Base-by-base conservation (phyloP, 2,113 vertebrate genomes). In the Pogona vitticeps region DNA sequence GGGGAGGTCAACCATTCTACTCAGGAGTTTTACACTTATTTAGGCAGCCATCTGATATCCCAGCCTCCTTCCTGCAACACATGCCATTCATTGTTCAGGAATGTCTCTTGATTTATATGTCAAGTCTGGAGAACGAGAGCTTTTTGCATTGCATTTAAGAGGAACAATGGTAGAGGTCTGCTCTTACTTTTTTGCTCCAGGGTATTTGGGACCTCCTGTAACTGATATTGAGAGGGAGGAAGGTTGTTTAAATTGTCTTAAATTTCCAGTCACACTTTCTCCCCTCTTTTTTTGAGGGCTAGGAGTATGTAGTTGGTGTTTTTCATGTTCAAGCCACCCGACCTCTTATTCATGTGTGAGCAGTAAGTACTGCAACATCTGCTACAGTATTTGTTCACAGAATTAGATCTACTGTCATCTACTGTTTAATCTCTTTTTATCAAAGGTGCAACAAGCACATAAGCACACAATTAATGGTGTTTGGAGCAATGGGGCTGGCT, bases 21-120 rank as follows among this genome's bases (percentile, higher is more conserved):
- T 65, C 40, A 26, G 42, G 12, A 76, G 42, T 38, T 42, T 80
- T 38, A 28, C 65, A 61, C 36, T 80, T 23, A 40, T 26, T 40
- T 20, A 38, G 59, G 21, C 36, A 65, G 46, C 46, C 46, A 63
- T 40, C 78, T 52, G 58, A 61, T 61, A 61, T 59, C 58, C 58
- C 23, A 80, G 40, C 58, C 36, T 14, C 40, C 78, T 63, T 80
- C 36, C 38, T 40, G 36, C 38, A 80, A 63, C 21, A 33, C 63
- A 21, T 79, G 59, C 3, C 36, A 40, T 6, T 80, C 59, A 28
- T 65, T 40, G 78, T 36, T 63, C 40, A 80, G 78, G 21, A 65
- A 80, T 80, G 8, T 63, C 78, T 63, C 78, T 59, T 80, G 58
- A 65, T 80, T 65, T 80, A 80, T 26, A 67, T 61, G 15, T 65